Evolutionary conservation across 2,888 invertebrate species (phyloP).

Genomic region (Dusona sp.): DNA sequence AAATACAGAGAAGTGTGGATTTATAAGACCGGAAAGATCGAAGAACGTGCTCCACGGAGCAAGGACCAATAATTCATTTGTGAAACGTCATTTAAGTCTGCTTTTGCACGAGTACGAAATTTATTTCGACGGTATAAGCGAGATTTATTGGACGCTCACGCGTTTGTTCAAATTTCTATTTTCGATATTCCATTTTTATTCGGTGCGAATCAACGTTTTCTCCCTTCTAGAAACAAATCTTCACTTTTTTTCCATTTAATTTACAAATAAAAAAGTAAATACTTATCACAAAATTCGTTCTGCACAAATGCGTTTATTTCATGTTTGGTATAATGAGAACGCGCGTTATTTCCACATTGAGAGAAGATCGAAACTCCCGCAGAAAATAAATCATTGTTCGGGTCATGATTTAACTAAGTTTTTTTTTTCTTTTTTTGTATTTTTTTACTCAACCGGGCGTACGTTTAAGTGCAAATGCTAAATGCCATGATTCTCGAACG

Average conservation of each 20-base stretch:
- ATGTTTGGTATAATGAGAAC: background rate
- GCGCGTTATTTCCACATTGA: background rate
- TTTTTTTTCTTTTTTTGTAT: background rate
- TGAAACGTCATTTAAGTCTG: constrained; percentile 36
- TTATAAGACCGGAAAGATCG: constrained; percentile 31
- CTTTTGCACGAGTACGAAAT: constrained; percentile 12
- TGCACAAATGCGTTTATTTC: background rate
- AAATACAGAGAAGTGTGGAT: background rate
- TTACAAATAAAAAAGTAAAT: background rate
- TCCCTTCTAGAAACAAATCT: background rate
- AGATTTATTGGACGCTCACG: constrained; percentile 18
- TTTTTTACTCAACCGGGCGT: background rate
- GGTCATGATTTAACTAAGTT: background rate
- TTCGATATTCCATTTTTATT: constrained; percentile 5
- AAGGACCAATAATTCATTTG: constrained; percentile 43
- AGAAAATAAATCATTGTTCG: constrained; percentile 1
- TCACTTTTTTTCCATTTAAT: background rate
- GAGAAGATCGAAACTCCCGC: background rate
- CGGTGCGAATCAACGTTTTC: background rate
- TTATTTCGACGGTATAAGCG: constrained; percentile 9
- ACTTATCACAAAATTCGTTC: background rate
- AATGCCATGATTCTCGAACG: constrained; percentile 38
- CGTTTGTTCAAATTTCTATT: constrained; percentile 28
- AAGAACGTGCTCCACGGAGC: constrained; percentile 39
- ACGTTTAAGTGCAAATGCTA: constrained; percentile 18